These are phyloP conservation scores for Sandelia bainsii DNA, from an alignment of 2,797 vertebrate genomes.

Conservation along the genomic window DNA sequence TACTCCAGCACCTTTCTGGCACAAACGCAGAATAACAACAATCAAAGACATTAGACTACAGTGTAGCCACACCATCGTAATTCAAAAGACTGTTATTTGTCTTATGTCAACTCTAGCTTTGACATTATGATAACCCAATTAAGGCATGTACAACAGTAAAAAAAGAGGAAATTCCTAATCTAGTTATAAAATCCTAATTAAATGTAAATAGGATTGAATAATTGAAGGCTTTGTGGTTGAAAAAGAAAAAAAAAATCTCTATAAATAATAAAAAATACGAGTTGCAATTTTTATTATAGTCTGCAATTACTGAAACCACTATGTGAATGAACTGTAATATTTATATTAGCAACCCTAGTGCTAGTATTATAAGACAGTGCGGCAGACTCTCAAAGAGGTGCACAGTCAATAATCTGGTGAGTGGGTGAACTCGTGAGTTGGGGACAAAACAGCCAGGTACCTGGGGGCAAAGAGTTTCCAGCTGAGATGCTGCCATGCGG, in stretches of 20 bases:
- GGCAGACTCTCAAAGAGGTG: slow-evolving; percentile 18
- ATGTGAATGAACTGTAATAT: background rate
- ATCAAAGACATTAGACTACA: too few relatives aligned
- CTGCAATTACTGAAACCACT: background rate
- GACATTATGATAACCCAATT: background rate
- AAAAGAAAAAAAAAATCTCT: too few relatives aligned
- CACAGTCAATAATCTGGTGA: slow-evolving; percentile 30
- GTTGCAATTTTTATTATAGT: background rate
- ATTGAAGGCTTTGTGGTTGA: too few relatives aligned
- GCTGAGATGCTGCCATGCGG: slow-evolving; percentile 97
- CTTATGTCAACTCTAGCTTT: background rate
- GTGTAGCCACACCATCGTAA: background rate
- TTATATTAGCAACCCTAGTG: background rate
- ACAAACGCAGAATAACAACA: slow-evolving; percentile 7
- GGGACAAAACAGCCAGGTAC: slow-evolving; percentile 75
- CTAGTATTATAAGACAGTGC: slow-evolving; percentile 2
- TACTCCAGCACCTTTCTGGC: background rate
- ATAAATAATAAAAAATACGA: background rate
- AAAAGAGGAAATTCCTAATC: background rate
- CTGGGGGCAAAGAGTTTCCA: slow-evolving; percentile 98
- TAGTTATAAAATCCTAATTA: background rate
- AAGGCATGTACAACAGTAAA: background rate
- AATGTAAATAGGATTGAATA: background rate
- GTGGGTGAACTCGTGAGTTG: background rate
- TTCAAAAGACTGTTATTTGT: background rate